A percentile compares a stretch with the other conserved stretches of the same genome.
Conservation (phyloP, 2,888 invertebrate species). For the Eremobia ochroleuca region DNA sequence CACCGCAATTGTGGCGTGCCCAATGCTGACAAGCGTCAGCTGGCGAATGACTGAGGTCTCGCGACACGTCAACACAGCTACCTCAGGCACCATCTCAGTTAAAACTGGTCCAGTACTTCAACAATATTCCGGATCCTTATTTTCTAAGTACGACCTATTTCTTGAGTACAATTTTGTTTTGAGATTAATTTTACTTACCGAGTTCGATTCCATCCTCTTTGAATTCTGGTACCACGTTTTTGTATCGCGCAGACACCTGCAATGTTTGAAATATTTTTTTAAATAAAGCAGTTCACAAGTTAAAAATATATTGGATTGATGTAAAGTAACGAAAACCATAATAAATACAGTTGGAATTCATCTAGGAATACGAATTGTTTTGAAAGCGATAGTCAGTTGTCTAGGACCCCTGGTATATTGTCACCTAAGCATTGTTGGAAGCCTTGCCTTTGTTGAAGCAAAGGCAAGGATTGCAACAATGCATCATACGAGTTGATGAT, state of each 20-base stretch:
- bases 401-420: not conserved
- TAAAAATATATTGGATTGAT: not conserved
- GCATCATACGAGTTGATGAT: not conserved
- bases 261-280: not conserved
- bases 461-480: not conserved
- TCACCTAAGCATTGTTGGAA: not conserved
- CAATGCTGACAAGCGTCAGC: no score
- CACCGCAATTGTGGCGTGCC: no score
- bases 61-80: no score
- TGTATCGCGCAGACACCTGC: slow-evolving; percentile 16
- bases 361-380: not conserved
- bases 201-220: not conserved
- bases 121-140: no score
- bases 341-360: not conserved
- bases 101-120: no score
- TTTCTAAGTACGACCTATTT: no score
- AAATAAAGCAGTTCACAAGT: not conserved
- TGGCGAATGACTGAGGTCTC: no score
- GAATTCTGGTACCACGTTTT: not conserved
- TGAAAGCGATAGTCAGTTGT: not conserved
- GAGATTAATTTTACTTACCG: not conserved
- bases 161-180: no score
- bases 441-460: no score
- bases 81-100: no score
- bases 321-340: not conserved